These are phyloP conservation scores for Epiblema foenella DNA, from an alignment of 2,888 invertebrate genomes.

Conservation along the genomic window DNA sequence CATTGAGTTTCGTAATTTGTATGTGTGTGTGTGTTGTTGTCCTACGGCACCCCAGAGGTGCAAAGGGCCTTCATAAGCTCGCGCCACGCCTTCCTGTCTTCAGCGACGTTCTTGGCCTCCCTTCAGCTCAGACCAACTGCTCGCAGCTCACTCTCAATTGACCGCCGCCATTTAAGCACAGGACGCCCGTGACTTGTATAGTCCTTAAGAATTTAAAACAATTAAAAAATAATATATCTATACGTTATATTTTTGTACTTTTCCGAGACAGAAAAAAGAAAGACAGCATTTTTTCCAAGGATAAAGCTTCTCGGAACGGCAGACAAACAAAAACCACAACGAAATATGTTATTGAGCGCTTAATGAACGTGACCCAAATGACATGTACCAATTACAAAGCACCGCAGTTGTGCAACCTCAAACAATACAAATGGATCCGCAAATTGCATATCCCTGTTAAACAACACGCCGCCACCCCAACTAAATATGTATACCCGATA, in stretches of 20 bases:
- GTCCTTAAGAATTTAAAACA: too few relatives aligned
- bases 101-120: too few relatives aligned
- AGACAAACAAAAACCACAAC: conserved; percentile 12
- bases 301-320: conserved; percentile 5
- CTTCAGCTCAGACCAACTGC: too few relatives aligned
- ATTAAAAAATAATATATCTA: too few relatives aligned
- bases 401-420: conserved; percentile 37
- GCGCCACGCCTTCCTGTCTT: too few relatives aligned
- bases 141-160: too few relatives aligned
- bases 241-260: background rate
- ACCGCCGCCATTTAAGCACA: too few relatives aligned
- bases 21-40: too few relatives aligned
- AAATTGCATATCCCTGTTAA: conserved; percentile 57
- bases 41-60: too few relatives aligned
- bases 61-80: too few relatives aligned
- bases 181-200: too few relatives aligned
- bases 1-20: too few relatives aligned
- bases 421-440: conserved; percentile 48
- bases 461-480: conserved; percentile 31
- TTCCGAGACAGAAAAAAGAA: background rate
- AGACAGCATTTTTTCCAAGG: background rate
- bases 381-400: conserved; percentile 36
- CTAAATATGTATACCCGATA: conserved; percentile 32
- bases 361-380: conserved; percentile 31
- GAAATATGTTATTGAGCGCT: conserved; percentile 14